Evolutionary conservation across 2,797 vertebrate genomes (phyloP), one percentile per base, ranked within the genome.

Genomic region (Xenops minutus): DNA sequence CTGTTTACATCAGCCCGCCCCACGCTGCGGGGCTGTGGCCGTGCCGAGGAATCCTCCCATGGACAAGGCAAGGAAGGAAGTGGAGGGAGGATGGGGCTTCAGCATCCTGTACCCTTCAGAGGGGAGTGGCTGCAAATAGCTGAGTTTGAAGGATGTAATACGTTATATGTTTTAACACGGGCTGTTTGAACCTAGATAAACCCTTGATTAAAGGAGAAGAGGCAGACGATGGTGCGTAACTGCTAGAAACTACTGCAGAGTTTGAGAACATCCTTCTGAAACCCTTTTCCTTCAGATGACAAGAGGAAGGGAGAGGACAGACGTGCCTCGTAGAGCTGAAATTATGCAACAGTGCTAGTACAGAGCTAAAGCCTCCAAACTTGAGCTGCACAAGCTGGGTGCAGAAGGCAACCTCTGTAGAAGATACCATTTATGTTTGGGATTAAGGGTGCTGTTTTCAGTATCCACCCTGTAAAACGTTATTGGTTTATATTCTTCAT

Each of bases 1-100:
- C 86, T 96, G 94, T 92, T 95, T 87, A 78, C 92, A 85, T 79
- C 90, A 74, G 71, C 79, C 95, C 1, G 36, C 68, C 62, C 41
- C 36, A 23, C 2, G 22, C 48, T 84, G 66, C 3, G 4, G 74
- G 85, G 51, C 79, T 3, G 43, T 41, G 97, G 89, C 95, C 4
- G 7, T 61, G 96, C 95, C 85, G 86, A 61, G 84, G 96, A 97
- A 97, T 95, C 95, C 96, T 98, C 92, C 97, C 97, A 84, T 97
- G 96, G 97, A 89, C 97, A 97, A 97, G 97, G 91, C 95, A 18
- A 98, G 98, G 98, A 98, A 98, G 98, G 98, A 98, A 98, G 97
- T 96, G 63, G 72, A 97, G 96, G 97, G 98, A 98, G 98, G 97
- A 98, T 97, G 98, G 97, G 95, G 94, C 93, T 87, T 97, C 96